Evolutionary conservation across 2,113 vertebrate species (phyloP).

Genomic region (Nicator chloris): DNA sequence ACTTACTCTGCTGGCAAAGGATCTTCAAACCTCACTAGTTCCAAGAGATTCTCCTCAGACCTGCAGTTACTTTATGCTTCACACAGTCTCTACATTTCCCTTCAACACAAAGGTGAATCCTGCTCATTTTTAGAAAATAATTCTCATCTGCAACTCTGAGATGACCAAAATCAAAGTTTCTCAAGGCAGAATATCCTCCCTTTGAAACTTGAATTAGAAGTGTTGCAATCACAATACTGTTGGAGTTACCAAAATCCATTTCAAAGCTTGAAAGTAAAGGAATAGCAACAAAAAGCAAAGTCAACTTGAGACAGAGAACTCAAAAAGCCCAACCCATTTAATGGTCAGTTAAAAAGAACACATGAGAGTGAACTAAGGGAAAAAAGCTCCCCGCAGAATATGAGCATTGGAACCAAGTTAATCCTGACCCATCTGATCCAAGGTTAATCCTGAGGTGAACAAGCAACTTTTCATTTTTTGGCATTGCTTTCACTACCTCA

Average conservation of each 20-base stretch:
- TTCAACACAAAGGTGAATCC: background rate
- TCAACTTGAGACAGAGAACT: background rate
- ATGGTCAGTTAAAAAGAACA: background rate
- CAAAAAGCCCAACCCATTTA: background rate
- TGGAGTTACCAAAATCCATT: constrained; percentile 24
- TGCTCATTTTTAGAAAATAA: background rate
- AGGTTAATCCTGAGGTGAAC: background rate
- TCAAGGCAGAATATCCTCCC: background rate
- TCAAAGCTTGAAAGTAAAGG: background rate
- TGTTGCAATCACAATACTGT: background rate
- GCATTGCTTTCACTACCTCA: background rate
- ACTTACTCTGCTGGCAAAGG: background rate
- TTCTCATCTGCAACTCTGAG: background rate
- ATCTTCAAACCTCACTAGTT: constrained; percentile 27
- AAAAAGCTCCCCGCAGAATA: background rate
- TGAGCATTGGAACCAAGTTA: background rate
- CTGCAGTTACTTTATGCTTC: constrained; percentile 2
- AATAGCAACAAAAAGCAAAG: background rate
- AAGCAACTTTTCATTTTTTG: background rate
- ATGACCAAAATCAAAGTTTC: background rate
- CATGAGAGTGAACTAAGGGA: background rate
- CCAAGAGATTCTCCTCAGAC: background rate
- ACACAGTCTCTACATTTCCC: background rate
- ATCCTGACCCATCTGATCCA: background rate
- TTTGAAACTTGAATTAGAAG: background rate